Evolutionary conservation across 2,888 invertebrate genomes (phyloP), one percentile per base, ranked within the genome.

Genomic region (Dascillus cervinus): DNA sequence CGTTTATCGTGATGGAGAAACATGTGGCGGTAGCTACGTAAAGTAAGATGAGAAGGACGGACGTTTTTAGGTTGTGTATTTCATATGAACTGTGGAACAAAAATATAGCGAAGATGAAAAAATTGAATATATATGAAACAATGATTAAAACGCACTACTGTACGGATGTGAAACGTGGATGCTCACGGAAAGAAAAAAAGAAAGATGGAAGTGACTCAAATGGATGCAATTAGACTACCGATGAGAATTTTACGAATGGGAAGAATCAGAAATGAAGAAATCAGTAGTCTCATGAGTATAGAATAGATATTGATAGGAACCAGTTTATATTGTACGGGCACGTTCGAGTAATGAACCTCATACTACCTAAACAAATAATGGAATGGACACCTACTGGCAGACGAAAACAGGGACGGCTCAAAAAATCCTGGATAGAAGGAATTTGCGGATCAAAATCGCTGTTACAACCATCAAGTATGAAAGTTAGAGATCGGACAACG

Each of bases 181-280:
- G n/a, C n/a, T n/a, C n/a, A n/a, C n/a, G n/a, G n/a, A n/a, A n/a
- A n/a, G n/a, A n/a, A n/a, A n/a, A n/a, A n/a, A n/a, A n/a, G n/a
- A n/a, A n/a, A n/a, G n/a, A n/a, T n/a, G n/a, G n/a, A n/a, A n/a
- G n/a, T n/a, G n/a, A n/a, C n/a, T n/a, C n/a, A n/a, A n/a, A n/a
- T n/a, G n/a, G n/a, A n/a, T n/a, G n/a, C n/a, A n/a, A n/a, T n/a
- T n/a, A n/a, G n/a, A n/a, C n/a, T n/a, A n/a, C n/a, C n/a, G n/a
- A n/a, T n/a, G n/a, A n/a, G n/a, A n/a, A n/a, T n/a, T n/a, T n/a
- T 17, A 26, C 13, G 25, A 11, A 12, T 9, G 9, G 25, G 5
- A 25, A 25, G 26, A 26, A 26, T 4, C 26, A 26, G 15, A 26
- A 26, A 26, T 12, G 15, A 26, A 26, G 26, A 26, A 26, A 26